Conservation (phyloP, 2,113 vertebrate genomes). For the Ciconia maguari region DNA sequence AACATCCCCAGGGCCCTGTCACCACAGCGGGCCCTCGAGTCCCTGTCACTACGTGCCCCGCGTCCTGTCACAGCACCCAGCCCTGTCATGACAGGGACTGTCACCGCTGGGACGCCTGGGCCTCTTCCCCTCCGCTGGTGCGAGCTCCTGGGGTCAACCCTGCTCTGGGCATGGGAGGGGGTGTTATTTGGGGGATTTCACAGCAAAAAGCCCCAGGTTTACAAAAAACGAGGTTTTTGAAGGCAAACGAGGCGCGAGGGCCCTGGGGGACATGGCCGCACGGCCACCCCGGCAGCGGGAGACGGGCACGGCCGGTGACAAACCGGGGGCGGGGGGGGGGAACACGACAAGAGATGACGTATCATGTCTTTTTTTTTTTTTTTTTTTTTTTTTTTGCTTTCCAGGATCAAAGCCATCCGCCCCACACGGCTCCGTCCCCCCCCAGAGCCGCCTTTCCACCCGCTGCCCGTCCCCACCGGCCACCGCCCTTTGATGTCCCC, state of each 20-base stretch:
- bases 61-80: too few relatives aligned
- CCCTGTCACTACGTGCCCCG: not conserved
- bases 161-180: not conserved
- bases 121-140: not conserved
- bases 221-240: not conserved
- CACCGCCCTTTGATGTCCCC: not conserved
- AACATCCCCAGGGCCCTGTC: not conserved
- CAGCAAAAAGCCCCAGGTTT: not conserved
- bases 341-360: not conserved
- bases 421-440: too few relatives aligned
- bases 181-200: not conserved
- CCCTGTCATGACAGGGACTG: not conserved
- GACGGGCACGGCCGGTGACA: not conserved
- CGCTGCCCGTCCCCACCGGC: not conserved
- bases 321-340: too few relatives aligned
- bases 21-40: not conserved
- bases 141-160: not conserved
- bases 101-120: not conserved
- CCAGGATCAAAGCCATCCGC: not conserved
- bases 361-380: not conserved
- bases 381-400: not conserved
- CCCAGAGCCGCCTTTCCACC: not conserved
- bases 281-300: not conserved
- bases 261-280: too few relatives aligned
- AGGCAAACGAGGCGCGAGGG: too few relatives aligned